Conservation (phyloP, 2,113 vertebrate species). For the Ciconia maguari region DNA sequence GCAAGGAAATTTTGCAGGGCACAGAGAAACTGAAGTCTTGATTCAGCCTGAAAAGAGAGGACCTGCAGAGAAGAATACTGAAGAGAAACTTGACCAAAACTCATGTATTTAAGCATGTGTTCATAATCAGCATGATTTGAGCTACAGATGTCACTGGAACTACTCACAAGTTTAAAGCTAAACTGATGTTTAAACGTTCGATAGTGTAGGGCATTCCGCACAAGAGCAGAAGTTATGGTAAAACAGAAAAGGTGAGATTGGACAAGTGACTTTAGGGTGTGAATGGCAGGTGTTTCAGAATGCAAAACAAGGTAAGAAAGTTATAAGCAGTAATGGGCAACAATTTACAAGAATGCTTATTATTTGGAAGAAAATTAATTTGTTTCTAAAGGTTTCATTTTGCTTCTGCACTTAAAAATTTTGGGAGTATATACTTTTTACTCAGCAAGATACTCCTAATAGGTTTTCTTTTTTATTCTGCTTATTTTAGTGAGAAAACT, state of each 20-base stretch:
- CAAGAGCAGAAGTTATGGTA: background rate
- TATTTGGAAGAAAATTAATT: background rate
- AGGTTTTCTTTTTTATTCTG: conserved; percentile 22
- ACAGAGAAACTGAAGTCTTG: background rate
- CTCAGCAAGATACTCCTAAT: background rate
- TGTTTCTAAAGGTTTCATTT: background rate
- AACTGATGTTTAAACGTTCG: background rate
- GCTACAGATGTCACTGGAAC: background rate
- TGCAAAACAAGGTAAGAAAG: background rate
- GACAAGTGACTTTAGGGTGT: background rate
- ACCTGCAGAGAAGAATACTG: background rate
- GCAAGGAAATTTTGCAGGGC: background rate
- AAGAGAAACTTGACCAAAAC: background rate
- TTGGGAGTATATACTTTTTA: background rate
- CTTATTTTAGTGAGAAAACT: conserved; percentile 52
- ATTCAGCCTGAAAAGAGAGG: background rate
- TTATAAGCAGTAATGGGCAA: background rate
- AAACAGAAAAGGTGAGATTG: background rate
- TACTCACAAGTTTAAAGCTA: background rate
- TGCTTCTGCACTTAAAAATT: background rate
- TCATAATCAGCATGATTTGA: background rate
- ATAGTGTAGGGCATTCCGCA: background rate
- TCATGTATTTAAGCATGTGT: background rate
- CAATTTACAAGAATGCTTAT: background rate
- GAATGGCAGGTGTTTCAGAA: background rate